These are phyloP conservation scores for Sminthurinus signatus DNA, from an alignment of 1,140 invertebrate species.

Conservation along the genomic window DNA sequence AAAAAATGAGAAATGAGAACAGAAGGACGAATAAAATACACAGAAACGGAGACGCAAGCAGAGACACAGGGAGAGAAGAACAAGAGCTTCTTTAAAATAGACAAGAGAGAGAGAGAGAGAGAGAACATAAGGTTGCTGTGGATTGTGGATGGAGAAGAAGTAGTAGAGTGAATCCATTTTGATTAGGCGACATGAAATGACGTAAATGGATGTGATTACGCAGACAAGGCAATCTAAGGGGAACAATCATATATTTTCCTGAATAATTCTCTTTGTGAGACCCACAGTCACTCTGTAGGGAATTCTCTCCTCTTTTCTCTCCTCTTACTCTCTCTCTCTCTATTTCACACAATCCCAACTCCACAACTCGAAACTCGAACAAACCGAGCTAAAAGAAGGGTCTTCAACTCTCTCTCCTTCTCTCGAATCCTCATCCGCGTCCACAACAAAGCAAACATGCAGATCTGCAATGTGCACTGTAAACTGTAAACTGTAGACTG, in stretches of 20 bases:
- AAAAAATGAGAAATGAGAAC: too few relatives aligned
- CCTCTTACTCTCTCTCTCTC: background rate
- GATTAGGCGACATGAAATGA: conserved; percentile 23
- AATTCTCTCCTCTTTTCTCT: background rate
- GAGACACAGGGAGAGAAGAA: too few relatives aligned
- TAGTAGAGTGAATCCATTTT: conserved; percentile 18
- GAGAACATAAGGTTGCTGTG: too few relatives aligned
- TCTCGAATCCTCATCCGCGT: background rate
- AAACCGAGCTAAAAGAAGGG: background rate
- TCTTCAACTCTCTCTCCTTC: background rate
- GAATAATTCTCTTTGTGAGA: conserved; percentile 36
- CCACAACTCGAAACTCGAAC: background rate
- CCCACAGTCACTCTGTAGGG: conserved; percentile 15
- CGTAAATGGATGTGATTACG: conserved; percentile 34
- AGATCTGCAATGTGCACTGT: too few relatives aligned
- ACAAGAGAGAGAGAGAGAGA: background rate
- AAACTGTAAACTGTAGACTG: too few relatives aligned
- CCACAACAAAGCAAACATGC: background rate
- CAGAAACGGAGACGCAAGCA: too few relatives aligned
- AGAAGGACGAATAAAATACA: too few relatives aligned
- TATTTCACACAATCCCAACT: background rate
- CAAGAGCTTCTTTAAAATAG: too few relatives aligned
- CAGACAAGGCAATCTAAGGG: conserved; percentile 23
- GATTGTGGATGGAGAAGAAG: background rate
- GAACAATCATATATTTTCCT: conserved; percentile 35